These are phyloP conservation scores for Noctua janthina DNA, from an alignment of 2,888 invertebrate genomes.

Conservation along the genomic window DNA sequence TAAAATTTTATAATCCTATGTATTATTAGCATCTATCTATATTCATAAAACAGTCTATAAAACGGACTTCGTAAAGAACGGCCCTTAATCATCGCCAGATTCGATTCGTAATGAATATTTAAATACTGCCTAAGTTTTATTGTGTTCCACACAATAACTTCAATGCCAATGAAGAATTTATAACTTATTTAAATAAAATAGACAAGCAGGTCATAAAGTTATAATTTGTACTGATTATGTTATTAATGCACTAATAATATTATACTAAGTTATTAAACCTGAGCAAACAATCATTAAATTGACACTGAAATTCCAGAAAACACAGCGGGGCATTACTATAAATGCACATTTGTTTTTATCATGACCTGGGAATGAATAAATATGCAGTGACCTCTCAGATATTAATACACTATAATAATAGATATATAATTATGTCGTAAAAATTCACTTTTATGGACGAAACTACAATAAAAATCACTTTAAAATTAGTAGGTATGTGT, in stretches of 20 bases:
- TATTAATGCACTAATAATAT: constrained; percentile 28
- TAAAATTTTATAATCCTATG: constrained; percentile 25
- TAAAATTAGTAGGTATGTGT: constrained; percentile 21
- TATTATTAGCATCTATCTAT: constrained; percentile 7
- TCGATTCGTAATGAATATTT: constrained; percentile 30
- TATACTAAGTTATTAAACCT: constrained; percentile 1
- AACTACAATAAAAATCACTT: constrained; percentile 32
- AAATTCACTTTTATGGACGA: constrained; percentile 31
- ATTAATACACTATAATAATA: constrained; percentile 20
- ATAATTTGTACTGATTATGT: constrained; percentile 27
- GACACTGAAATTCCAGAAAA: neutral
- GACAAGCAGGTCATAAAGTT: constrained; percentile 25
- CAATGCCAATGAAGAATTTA: constrained; percentile 30
- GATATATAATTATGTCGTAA: constrained; percentile 42
- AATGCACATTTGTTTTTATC: constrained; percentile 21
- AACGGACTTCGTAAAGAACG: constrained; percentile 13
- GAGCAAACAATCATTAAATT: constrained; percentile 7
- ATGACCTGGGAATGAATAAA: constrained; percentile 15
- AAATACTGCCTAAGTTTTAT: constrained; percentile 6
- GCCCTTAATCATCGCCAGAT: constrained; percentile 22
- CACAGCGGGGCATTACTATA: constrained; percentile 30
- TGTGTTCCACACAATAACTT: constrained; percentile 27
- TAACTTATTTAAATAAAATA: constrained; percentile 37
- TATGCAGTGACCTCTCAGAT: neutral
- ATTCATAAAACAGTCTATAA: constrained; percentile 38